Base-by-base conservation (phyloP, 2,888 invertebrate genomes). In the Lymantria monacha region DNA sequence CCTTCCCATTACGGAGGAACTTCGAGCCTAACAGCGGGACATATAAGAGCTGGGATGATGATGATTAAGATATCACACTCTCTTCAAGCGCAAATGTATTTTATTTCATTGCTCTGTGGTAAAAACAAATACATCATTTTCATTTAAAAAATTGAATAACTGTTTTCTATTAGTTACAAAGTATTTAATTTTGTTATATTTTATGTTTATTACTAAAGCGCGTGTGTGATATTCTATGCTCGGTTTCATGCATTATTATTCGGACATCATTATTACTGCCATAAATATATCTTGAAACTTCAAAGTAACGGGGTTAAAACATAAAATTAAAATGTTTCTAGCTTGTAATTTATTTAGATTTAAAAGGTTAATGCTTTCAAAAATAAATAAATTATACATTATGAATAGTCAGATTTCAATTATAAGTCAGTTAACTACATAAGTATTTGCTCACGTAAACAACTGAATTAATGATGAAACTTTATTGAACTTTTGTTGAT, bases 291-390 rank as follows among this genome's bases (percentile, higher is more conserved):
- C n/a, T 33, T 1, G 22, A 31, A 47, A 47, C 48, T 43, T 51
- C 54, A 51, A 50, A 54, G 45, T 42, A 37, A 50, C 44, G n/a
- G 38, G 54, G 31, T 48, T 45, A 46, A 30, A 54, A 42, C 42
- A 42, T 45, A 46, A 41, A 51, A 3, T 44, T 46, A 41, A 15
- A 46, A n/a, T n/a, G 7, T 12, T 38, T 38, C 12, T 38, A 38
- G 38, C 12, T 38, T n/a, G 11, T 12, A 38, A n/a, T 38, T 38
- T 12, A 38, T 38, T 33, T 33, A 33, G 1, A 10, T 33, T 33
- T 33, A 33, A 33, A 43, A 49, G 57, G 22, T 22, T 22, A 22
- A 22, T 22, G 22, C 22, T 22, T 22, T 22, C 3, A 22, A 22
- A 22, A 22, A 22, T 33, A 10, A 33, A 33, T 33, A 33, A 33